A percentile compares a stretch with the other conserved stretches of the same genome.
These are phyloP conservation scores for Rhyacichthys aspro DNA, from an alignment of 2,797 vertebrate species.

Conservation along the genomic window DNA sequence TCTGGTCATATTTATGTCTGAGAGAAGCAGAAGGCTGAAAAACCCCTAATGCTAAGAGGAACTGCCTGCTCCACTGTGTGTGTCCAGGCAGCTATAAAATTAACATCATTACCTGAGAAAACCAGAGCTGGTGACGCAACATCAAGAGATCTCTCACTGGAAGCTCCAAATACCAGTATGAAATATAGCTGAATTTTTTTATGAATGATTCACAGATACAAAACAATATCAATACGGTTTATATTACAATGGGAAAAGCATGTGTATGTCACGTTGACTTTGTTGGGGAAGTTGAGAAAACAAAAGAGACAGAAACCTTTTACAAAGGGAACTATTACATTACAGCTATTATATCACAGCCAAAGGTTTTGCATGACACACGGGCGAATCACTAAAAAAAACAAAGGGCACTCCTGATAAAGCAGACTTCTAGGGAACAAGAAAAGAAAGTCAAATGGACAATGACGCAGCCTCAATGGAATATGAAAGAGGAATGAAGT, in stretches of 20 bases:
- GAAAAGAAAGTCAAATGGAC: conserved; percentile 6
- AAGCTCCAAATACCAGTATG: conserved; percentile 5
- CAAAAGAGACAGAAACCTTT: conserved; percentile 31
- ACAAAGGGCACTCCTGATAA: conserved; percentile 27
- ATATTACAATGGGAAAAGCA: conserved; percentile 4
- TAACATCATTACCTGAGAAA: conserved; percentile 17
- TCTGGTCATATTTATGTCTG: conserved; percentile 47
- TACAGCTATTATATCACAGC: too few species aligned
- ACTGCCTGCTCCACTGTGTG: conserved; percentile 7
- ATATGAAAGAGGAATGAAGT: conserved; percentile 16
- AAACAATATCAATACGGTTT: background rate
- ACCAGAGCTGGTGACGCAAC: background rate
- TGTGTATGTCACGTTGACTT: background rate
- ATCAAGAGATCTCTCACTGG: background rate
- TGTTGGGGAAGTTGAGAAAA: conserved; percentile 25
- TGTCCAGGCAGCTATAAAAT: background rate
- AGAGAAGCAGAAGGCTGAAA: conserved; percentile 49
- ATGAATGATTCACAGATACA: too few species aligned
- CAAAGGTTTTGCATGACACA: conserved; percentile 9
- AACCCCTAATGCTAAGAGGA: conserved; percentile 40
- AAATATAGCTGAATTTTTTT: background rate
- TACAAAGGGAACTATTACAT: conserved; percentile 41
- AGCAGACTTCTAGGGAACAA: conserved; percentile 34
- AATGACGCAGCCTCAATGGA: background rate
- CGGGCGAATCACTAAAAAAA: conserved; percentile 20